Evolutionary conservation across 2,113 vertebrate species (phyloP).

Genomic region (Cynopterus brachyotis): DNA sequence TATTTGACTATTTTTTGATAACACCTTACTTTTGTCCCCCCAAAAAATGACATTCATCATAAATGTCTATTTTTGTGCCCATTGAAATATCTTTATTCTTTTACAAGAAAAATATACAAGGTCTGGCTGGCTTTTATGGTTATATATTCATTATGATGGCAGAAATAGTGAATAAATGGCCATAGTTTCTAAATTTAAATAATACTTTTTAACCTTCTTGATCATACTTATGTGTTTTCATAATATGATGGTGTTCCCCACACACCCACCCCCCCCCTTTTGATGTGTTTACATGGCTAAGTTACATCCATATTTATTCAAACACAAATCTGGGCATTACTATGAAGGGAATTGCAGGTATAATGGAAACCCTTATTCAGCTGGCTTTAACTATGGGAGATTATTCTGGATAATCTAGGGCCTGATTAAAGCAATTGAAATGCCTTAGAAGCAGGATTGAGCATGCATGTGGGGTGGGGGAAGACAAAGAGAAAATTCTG

Average conservation of each 20-base stretch:
- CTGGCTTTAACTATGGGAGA: background rate
- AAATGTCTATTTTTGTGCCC: background rate
- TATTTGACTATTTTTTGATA: background rate
- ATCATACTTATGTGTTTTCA: background rate
- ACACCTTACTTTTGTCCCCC: slow-evolving; percentile 34
- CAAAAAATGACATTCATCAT: slow-evolving; percentile 24
- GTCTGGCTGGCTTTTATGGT: background rate
- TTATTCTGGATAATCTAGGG: background rate
- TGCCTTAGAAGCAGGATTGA: background rate
- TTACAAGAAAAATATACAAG: background rate
- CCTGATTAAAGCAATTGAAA: background rate
- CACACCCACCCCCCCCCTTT: background rate
- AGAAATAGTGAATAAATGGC: background rate
- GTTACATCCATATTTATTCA: background rate
- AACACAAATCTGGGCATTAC: slow-evolving; percentile 3
- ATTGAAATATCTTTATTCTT: slow-evolving; percentile 32
- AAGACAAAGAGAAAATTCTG: background rate
- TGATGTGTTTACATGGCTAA: background rate
- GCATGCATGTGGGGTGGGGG: background rate
- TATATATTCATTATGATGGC: background rate
- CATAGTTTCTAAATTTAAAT: background rate
- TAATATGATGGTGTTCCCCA: background rate
- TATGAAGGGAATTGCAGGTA: background rate
- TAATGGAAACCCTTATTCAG: slow-evolving; percentile 27
- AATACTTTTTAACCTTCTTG: background rate